Base-by-base conservation (phyloP, 1,140 invertebrate genomes). In the Parapsyche elsis region DNA sequence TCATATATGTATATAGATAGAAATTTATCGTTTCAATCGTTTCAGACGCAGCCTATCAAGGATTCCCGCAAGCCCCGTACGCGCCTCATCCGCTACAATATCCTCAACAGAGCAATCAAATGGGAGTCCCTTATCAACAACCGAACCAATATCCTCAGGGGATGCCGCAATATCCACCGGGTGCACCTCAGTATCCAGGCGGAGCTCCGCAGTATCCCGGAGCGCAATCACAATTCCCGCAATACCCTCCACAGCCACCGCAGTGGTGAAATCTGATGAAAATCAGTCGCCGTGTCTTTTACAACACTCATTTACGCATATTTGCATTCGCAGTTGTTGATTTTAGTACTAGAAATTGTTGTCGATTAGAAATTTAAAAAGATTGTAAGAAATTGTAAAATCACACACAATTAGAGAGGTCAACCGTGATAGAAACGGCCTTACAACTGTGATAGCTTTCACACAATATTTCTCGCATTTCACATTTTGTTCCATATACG, bases 51-150 rank as follows among this genome's bases (percentile, higher is more conserved):
- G 74, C 49, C 5, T 83, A 83, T 79, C 76, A 80, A 10, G 82
- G 82, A 19, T 81, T 83, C 81, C 84, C 78, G 44, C 84, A 84
- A 84, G 84, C 83, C 74, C 84, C 82, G 5, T 88, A 87, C 85
- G 85, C 85, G 84, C 84, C 84, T 74, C 87, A 87, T 85, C 86
- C 86, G 23, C 83, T 85, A 76, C 84, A 83, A 57, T 83, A 83
- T 38, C 81, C 81, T 2, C 79, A 80, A 71, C 53, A 46, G 59
- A 81, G 30, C 75, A 81, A 81, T 81, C 78, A 61, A 83, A 83
- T 71, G 44, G 79, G 79, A 0, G 73, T 26, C 23, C 85, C 86
- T 21, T 85, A 84, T 64, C 71, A 83, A 24, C 81, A 84, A 57
- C 64, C 64, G 2, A 23, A 9, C 24, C 84, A 67, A 24, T 53